Conservation (phyloP, 2,797 vertebrate species). For the Pelobates cultripes region DNA sequence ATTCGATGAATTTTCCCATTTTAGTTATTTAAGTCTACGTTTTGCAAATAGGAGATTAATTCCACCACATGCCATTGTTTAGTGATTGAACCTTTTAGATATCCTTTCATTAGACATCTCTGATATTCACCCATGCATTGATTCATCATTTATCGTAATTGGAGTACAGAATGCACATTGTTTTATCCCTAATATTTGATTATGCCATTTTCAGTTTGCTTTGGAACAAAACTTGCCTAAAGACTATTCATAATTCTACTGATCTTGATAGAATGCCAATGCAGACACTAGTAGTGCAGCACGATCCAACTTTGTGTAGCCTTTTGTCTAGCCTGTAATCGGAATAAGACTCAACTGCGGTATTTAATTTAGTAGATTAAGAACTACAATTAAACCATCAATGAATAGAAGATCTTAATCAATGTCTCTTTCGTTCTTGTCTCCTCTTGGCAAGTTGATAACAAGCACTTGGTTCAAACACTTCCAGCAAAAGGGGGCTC, state of each 20-base stretch:
- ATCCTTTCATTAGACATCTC: too few relatives aligned
- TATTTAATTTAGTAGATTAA: constrained; percentile 82
- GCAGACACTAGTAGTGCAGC: constrained; percentile 62
- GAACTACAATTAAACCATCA: constrained; percentile 80
- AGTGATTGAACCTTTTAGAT: too few relatives aligned
- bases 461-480: constrained; percentile 58
- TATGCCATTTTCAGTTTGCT: neutral
- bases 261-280: constrained; percentile 47
- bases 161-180: too few relatives aligned
- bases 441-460: constrained; percentile 68
- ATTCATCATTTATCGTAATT: too few relatives aligned
- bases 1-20: too few relatives aligned
- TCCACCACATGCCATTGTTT: too few relatives aligned
- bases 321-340: constrained; percentile 72
- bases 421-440: constrained; percentile 61
- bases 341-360: constrained; percentile 69
- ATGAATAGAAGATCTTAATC: constrained; percentile 74
- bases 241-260: neutral
- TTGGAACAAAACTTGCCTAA: constrained; percentile 8
- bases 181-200: too few relatives aligned
- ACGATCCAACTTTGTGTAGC: constrained; percentile 71
- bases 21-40: too few relatives aligned
- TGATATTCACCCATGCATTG: too few relatives aligned
- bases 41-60: too few relatives aligned
- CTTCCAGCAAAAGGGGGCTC: constrained; percentile 33